These are phyloP conservation scores for Andrena flavipes DNA, from an alignment of 2,888 invertebrate genomes.

Conservation along the genomic window DNA sequence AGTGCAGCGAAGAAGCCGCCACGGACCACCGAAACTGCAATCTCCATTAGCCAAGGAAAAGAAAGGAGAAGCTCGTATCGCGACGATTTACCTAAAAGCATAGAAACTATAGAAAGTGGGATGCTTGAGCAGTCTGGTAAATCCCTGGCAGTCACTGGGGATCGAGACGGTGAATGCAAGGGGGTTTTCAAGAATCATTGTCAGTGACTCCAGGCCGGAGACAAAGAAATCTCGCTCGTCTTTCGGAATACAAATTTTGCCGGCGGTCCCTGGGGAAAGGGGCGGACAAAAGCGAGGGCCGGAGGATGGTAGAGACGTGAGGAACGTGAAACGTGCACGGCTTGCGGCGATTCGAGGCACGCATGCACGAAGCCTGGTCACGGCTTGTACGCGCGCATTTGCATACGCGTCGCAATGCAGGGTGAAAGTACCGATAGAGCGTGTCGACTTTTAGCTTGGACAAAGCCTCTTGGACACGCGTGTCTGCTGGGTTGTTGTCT, in stretches of 20 bases:
- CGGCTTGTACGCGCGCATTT: slow-evolving; percentile 52
- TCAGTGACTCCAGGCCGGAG: slow-evolving; percentile 1
- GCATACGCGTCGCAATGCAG: slow-evolving; percentile 59
- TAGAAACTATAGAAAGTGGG: slow-evolving; percentile 13
- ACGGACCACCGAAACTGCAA: no score
- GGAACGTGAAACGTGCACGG: slow-evolving; percentile 54
- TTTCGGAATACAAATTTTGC: slow-evolving; percentile 48
- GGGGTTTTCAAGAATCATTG: slow-evolving; percentile 17
- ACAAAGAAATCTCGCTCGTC: slow-evolving; percentile 34
- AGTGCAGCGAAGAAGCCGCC: neutral
- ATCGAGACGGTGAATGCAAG: neutral
- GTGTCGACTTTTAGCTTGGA: slow-evolving; percentile 39
- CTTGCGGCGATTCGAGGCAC: slow-evolving; percentile 34
- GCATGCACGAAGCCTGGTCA: slow-evolving; percentile 48
- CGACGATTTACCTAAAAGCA: slow-evolving; percentile 28
- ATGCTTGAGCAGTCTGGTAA: neutral
- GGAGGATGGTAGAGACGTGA: slow-evolving; percentile 31
- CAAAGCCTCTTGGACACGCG: slow-evolving; percentile 37
- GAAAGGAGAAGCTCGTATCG: neutral
- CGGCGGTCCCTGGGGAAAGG: neutral
- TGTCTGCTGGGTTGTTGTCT: neutral
- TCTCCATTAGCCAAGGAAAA: slow-evolving; percentile 1
- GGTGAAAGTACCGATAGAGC: slow-evolving; percentile 62
- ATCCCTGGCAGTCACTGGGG: neutral
- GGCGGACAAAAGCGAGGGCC: no score